Evolutionary conservation across 2,888 invertebrate genomes (phyloP).

Genomic region (Fragum fragum): DNA sequence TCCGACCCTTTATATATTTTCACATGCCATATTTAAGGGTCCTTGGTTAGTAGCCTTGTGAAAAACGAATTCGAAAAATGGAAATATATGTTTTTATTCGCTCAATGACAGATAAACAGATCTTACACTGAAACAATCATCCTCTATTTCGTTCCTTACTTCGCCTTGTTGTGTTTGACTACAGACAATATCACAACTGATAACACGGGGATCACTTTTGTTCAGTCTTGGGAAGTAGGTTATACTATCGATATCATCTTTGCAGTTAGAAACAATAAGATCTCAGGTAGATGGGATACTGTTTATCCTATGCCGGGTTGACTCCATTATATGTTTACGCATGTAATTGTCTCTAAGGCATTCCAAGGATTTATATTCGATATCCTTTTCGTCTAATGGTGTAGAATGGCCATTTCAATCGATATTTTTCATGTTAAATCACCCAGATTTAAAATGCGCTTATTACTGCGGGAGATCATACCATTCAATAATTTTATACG

Average conservation of each 20-base stretch:
- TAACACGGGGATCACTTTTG: neutral
- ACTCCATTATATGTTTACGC: neutral
- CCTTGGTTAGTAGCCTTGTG: no score
- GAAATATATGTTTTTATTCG: constrained; percentile 9
- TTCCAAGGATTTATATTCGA: neutral
- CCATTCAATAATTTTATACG: no score
- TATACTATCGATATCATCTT: neutral
- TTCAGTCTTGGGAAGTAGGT: neutral
- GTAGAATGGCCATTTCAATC: neutral
- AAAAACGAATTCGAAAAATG: no score
- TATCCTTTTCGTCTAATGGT: neutral
- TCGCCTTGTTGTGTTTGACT: no score
- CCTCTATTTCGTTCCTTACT: no score
- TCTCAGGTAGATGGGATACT: neutral
- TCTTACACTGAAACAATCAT: no score
- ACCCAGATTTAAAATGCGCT: neutral
- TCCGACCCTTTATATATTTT: no score
- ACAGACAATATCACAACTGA: neutral
- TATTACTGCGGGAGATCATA: no score
- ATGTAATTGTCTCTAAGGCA: constrained; percentile 1
- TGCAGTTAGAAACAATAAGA: neutral
- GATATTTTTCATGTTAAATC: constrained; percentile 6
- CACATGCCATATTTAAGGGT: no score
- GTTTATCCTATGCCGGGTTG: neutral
- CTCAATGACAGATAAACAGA: no score